These are phyloP conservation scores for Hydrophis major DNA, from an alignment of 2,797 vertebrate genomes.

Conservation along the genomic window DNA sequence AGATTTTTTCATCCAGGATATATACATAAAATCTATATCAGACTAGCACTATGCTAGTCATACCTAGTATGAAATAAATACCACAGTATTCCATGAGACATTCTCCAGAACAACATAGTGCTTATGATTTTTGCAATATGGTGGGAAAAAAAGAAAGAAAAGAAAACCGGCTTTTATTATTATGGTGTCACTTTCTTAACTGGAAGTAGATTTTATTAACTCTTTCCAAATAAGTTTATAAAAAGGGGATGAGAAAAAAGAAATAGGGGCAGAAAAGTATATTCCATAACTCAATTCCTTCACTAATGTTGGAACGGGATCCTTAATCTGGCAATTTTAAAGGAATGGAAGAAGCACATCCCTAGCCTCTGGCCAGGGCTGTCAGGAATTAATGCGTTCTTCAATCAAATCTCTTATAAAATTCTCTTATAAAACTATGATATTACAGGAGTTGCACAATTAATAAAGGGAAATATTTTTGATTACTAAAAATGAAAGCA, in stretches of 20 bases:
- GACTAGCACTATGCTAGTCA: not conserved
- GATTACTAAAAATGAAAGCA: not conserved
- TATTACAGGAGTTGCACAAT: not conserved
- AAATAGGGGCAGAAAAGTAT: not conserved
- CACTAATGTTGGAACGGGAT: not conserved
- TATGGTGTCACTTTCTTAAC: not conserved
- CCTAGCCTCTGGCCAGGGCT: not conserved
- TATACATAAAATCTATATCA: not conserved
- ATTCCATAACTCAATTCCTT: not conserved
- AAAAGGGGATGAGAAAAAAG: no score
- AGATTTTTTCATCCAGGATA: not conserved
- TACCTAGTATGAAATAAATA: not conserved
- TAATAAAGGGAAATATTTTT: slow-evolving; percentile 18
- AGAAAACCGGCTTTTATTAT: not conserved
- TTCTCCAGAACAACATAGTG: not conserved
- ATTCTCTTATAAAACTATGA: not conserved
- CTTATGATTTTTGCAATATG: not conserved
- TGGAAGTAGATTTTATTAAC: not conserved
- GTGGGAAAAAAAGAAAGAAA: not conserved
- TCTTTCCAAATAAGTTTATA: not conserved
- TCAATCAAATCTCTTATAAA: not conserved
- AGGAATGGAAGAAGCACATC: not conserved
- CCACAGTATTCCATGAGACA: not conserved
- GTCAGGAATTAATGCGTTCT: not conserved
- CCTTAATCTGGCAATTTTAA: not conserved